A percentile compares a stretch with the other conserved stretches of the same genome.
Evolutionary conservation across 2,113 vertebrate species (phyloP).

Genomic region (Pollimyrus isidori): DNA sequence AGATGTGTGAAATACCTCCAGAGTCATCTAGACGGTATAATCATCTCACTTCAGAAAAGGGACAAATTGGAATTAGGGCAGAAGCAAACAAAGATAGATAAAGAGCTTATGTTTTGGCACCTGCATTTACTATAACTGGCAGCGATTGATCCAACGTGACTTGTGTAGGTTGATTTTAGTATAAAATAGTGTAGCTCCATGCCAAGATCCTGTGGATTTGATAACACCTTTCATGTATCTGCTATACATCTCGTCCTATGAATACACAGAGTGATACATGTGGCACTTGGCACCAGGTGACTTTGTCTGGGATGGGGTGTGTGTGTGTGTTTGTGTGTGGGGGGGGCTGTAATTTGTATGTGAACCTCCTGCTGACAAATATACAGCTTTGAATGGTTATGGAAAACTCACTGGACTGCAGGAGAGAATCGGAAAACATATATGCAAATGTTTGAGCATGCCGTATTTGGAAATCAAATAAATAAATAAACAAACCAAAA

Average conservation of each 20-base stretch:
- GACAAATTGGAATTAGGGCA: not conserved
- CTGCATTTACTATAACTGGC: not conserved
- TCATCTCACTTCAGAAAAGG: not conserved
- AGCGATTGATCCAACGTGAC: not conserved
- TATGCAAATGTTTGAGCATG: not conserved
- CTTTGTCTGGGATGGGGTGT: not conserved
- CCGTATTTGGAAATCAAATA: not conserved
- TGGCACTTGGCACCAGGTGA: not conserved
- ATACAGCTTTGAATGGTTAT: not conserved
- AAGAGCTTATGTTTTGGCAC: not conserved
- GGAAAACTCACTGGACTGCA: not conserved
- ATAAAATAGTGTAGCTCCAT: not conserved
- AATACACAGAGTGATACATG: not conserved
- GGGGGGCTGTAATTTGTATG: not conserved
- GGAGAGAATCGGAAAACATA: not conserved
- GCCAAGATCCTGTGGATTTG: not conserved
- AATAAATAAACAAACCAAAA: not conserved
- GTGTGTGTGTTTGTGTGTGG: no score
- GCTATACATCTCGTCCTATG: not conserved
- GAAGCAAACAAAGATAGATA: not conserved
- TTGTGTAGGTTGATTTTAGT: slow-evolving; percentile 4
- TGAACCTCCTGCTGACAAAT: not conserved
- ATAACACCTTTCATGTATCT: not conserved
- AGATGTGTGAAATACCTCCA: not conserved
- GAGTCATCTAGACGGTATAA: not conserved